Conservation (phyloP, 2,888 invertebrate genomes). For the Lasius fuliginosus region DNA sequence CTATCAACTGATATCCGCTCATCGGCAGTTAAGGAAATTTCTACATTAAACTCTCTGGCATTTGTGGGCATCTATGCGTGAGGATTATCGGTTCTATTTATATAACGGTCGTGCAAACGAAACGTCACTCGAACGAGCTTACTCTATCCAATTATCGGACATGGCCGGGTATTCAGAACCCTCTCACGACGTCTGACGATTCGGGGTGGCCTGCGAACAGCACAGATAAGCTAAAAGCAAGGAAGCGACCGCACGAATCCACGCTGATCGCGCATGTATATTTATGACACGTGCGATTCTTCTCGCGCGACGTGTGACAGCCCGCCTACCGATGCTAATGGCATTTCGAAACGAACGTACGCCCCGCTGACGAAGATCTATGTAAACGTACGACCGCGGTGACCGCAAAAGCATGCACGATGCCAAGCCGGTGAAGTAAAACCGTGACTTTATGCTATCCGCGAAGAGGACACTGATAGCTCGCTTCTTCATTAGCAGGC, state of each 20-base stretch:
- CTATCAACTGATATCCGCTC: neutral
- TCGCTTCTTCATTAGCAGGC: constrained; percentile 36
- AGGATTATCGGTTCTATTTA: constrained; percentile 71
- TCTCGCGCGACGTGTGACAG: constrained; percentile 60
- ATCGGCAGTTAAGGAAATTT: constrained; percentile 46
- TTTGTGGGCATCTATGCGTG: constrained; percentile 32
- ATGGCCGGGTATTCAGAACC: constrained; percentile 65
- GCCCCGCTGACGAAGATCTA: constrained; percentile 51
- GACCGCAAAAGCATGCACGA: constrained; percentile 32
- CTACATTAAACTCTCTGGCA: constrained; percentile 62
- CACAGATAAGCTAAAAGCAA: constrained; percentile 75
- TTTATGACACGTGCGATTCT: constrained; percentile 75
- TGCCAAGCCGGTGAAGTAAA: constrained; percentile 35
- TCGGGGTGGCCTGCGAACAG: constrained; percentile 56
- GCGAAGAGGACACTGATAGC: constrained; percentile 19
- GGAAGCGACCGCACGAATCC: constrained; percentile 58
- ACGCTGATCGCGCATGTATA: constrained; percentile 72
- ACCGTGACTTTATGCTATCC: constrained; percentile 25
- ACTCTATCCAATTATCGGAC: constrained; percentile 80
- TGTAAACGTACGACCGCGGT: constrained; percentile 47
- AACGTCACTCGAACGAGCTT: constrained; percentile 71
- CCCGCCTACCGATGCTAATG: constrained; percentile 66
- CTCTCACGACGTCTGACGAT: constrained; percentile 59
- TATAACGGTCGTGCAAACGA: constrained; percentile 77
- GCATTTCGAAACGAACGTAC: constrained; percentile 61